A percentile compares a stretch with the other conserved stretches of the same genome.
phyloP scores from a whole-genome alignment of 2,888 invertebrate genomes.

The Mycalesis mineus region DNA sequence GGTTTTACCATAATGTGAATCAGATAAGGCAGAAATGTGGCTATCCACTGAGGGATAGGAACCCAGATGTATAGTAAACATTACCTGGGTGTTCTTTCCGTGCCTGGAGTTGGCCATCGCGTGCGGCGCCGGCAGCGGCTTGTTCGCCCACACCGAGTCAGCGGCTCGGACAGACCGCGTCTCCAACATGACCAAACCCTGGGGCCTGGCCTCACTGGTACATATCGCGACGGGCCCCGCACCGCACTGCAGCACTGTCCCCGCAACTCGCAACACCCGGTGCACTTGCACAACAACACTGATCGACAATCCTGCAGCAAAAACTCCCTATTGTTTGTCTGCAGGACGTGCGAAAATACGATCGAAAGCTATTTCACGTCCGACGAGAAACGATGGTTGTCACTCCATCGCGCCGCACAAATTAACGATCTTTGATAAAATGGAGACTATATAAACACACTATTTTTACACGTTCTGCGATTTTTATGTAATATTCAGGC shows the following conservation, averaged over 20 bases:
- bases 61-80: conserved; percentile 11
- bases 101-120: conserved; percentile 75
- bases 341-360: conserved; percentile 58
- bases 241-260: conserved; percentile 46
- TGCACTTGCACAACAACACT: conserved; percentile 28
- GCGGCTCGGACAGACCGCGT: conserved; percentile 86
- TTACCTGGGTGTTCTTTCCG: conserved; percentile 85
- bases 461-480: conserved; percentile 7
- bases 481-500: conserved; percentile 39
- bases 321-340: conserved; percentile 53
- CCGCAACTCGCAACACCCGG: conserved; percentile 29
- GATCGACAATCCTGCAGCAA: conserved; percentile 32
- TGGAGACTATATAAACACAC: conserved; percentile 5
- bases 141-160: conserved; percentile 82
- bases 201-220: conserved; percentile 50
- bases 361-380: conserved; percentile 55
- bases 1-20: no score
- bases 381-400: conserved; percentile 47
- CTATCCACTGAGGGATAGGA: neutral
- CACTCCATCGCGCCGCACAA: conserved; percentile 25
- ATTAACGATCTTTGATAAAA: conserved; percentile 11
- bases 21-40: no score
- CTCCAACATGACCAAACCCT: conserved; percentile 80
- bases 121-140: conserved; percentile 78
- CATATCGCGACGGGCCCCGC: conserved; percentile 46